Percentiles rank a stretch among this genome's conserved stretches.
phyloP scores from a whole-genome alignment of 2,888 invertebrate species.

The Micoletzkya japonica region DNA sequence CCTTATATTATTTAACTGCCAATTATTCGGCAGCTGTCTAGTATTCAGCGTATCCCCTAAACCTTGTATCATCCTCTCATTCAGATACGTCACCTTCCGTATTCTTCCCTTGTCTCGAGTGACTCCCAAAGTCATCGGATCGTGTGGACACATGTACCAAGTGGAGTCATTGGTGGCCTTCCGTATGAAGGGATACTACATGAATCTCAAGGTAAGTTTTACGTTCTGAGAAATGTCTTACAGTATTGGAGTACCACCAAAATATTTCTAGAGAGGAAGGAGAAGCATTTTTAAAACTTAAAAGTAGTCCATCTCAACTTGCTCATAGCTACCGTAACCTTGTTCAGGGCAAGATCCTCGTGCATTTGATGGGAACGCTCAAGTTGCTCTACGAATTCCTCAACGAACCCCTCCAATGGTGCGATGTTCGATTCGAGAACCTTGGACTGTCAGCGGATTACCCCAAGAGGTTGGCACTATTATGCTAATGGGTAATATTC shows the following conservation, averaged over 20 bases:
- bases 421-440: slow-evolving; percentile 67
- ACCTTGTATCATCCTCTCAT: not conserved
- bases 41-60: no score
- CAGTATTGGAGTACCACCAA: no score
- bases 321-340: not conserved
- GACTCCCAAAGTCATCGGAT: slow-evolving; percentile 63
- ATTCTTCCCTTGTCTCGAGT: slow-evolving; percentile 58
- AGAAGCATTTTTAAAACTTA: not conserved
- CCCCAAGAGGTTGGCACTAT: slow-evolving; percentile 51
- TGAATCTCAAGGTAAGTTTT: slow-evolving; percentile 59
- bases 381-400: slow-evolving; percentile 64
- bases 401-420: slow-evolving; percentile 67
- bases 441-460: slow-evolving; percentile 61
- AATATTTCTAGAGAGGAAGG: not conserved
- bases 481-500: slow-evolving; percentile 20
- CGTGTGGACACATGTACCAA: slow-evolving; percentile 67
- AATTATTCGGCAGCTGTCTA: no score
- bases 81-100: slow-evolving; percentile 50
- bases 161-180: slow-evolving; percentile 64
- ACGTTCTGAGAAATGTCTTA: not conserved
- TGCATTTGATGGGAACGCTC: slow-evolving; percentile 64
- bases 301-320: not conserved
- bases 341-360: slow-evolving; percentile 62
- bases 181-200: slow-evolving; percentile 62
- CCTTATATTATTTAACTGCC: slow-evolving; percentile 3